Evolutionary conservation across 1,140 invertebrate species (phyloP).

Genomic region (Odontomachus brunneus): DNA sequence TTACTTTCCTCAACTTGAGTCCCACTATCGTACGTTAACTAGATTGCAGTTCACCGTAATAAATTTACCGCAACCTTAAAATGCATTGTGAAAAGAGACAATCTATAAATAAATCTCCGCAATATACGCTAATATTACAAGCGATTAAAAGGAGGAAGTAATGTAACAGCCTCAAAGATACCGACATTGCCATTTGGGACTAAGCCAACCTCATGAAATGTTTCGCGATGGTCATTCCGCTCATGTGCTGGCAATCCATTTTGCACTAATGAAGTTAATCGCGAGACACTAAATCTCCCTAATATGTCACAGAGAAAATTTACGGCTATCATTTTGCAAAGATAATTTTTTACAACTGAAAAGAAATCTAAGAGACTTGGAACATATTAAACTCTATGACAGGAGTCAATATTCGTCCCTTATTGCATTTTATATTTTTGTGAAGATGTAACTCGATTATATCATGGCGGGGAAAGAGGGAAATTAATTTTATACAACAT

Average conservation of each 20-base stretch:
- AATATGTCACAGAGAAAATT: background rate
- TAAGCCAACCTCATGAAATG: slow-evolving; percentile 21
- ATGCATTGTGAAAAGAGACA: background rate
- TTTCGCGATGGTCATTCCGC: background rate
- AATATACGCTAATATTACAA: slow-evolving; percentile 10
- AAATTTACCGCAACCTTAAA: slow-evolving; percentile 1
- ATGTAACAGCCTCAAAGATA: background rate
- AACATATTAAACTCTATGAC: background rate
- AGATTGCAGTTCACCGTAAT: too few relatives aligned
- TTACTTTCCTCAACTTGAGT: slow-evolving; percentile 47
- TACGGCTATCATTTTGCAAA: background rate
- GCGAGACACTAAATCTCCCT: background rate
- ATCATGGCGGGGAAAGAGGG: background rate
- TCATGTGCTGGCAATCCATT: background rate
- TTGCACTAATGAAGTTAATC: slow-evolving; percentile 7
- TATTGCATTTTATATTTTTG: background rate
- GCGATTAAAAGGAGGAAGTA: slow-evolving; percentile 22
- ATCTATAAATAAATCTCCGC: slow-evolving; percentile 10
- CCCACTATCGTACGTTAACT: background rate
- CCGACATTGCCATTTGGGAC: slow-evolving; percentile 18
- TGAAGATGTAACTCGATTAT: background rate
- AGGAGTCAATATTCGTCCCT: background rate
- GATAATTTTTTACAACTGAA: background rate
- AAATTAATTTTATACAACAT: background rate
- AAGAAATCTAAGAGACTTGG: background rate